Evolutionary conservation across 2,113 vertebrate species (phyloP), one percentile per base, ranked within the genome.

Genomic region (Ovis canadensis): DNA sequence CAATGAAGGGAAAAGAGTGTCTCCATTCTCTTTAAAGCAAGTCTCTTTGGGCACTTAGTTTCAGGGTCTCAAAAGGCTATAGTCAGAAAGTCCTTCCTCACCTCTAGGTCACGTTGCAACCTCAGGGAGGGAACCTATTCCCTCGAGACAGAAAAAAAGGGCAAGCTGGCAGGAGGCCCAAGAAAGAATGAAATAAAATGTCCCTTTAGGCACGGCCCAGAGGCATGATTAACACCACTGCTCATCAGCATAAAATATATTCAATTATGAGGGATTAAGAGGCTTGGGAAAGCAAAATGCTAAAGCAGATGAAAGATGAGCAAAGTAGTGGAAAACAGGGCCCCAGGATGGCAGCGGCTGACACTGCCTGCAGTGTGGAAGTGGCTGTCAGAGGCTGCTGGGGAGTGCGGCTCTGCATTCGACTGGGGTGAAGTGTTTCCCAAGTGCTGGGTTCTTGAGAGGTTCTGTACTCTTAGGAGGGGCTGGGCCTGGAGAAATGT

Each of bases 181-280:
- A 95, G 71, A 91, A 96, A 95, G 91, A 98, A 97, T 95, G 90
- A 96, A 97, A 96, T 96, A 96, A 97, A 98, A 96, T 96, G 89
- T 96, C 94, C 88, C 96, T 91, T 55, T 92, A 96, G 95, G 97
- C 94, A 97, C 36, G 57, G 91, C 95, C 91, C 97, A 90, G 89
- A 97, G 97, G 98, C 87, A 77, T 96, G 96, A 97, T 98, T 98
- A 97, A 95, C 96, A 96, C 52, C 15, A 92, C 25, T 90, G 48
- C 86, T 97, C 96, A 97, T 98, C 96, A 98, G 98, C 97, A 98
- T 98, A 97, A 98, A 97, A 97, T 97, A 98, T 97, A 96, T 98
- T 98, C 97, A 98, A 97, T 98, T 97, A 98, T 98, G 97, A 98
- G 91, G 97, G 94, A 98, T 97, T 97, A 97, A 97, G 97, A 97